A percentile compares a stretch with the other conserved stretches of the same genome.
These are phyloP conservation scores for Peromyscus melanophrys DNA, from an alignment of 2,797 vertebrate genomes.

Conservation along the genomic window DNA sequence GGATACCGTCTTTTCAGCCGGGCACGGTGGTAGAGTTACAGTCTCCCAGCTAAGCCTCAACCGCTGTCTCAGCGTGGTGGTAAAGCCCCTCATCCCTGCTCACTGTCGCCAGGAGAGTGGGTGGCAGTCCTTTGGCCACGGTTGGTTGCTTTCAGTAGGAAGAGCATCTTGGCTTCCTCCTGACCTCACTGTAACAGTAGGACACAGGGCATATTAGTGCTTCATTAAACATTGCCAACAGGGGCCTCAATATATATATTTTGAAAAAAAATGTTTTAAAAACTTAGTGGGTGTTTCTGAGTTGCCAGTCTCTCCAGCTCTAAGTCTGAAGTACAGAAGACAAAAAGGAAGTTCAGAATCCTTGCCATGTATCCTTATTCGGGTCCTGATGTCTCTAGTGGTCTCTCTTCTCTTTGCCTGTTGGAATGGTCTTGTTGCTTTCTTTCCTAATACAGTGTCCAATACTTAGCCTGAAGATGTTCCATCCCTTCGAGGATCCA, in stretches of 20 bases:
- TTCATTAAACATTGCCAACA: not conserved
- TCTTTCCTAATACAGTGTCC: not conserved
- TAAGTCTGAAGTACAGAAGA: not conserved
- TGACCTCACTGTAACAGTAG: not conserved
- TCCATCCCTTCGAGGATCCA: not conserved
- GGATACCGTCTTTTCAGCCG: not conserved
- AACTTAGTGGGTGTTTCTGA: not conserved
- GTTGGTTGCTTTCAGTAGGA: not conserved
- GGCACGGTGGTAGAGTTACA: not conserved
- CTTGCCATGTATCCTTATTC: not conserved
- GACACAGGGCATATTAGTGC: not conserved
- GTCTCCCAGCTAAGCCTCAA: not conserved
- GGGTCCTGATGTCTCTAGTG: not conserved
- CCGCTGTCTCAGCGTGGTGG: not conserved
- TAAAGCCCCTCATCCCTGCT: not conserved
- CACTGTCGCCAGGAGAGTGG: not conserved
- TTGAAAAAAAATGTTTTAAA: not conserved
- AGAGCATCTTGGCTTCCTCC: not conserved
- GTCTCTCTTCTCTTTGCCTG: not conserved
- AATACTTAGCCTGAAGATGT: constrained; percentile 2
- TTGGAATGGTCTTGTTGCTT: constrained; percentile 3
- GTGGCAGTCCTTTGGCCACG: not conserved
- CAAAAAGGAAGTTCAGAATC: not conserved
- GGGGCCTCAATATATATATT: not conserved
- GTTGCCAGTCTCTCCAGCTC: not conserved